phyloP scores from a whole-genome alignment of 2,888 invertebrate species.

The Clanis bilineata region DNA sequence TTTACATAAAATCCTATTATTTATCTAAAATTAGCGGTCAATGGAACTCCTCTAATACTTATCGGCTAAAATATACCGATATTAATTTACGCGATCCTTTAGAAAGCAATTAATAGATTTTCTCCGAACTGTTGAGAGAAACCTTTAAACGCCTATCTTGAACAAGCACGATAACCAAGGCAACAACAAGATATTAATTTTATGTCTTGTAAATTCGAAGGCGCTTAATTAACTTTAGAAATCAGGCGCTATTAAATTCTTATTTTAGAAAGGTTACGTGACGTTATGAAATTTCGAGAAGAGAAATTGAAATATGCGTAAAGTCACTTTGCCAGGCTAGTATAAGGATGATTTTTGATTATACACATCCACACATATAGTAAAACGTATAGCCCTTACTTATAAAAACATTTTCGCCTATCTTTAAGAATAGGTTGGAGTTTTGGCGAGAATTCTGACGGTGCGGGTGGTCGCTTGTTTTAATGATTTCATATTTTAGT shows the following conservation, averaged over 20 bases:
- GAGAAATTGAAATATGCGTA: no score
- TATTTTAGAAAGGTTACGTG: no score
- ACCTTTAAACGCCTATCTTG: neutral
- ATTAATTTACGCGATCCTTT: neutral
- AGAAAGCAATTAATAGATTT: neutral
- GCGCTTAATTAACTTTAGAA: neutral
- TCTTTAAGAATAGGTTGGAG: no score
- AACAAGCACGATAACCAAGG: neutral
- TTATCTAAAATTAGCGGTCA: neutral
- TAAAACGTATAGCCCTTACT: no score
- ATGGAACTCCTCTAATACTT: neutral
- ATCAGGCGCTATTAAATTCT: neutral
- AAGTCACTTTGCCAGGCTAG: no score
- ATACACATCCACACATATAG: no score
- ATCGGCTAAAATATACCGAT: neutral
- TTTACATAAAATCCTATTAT: neutral
- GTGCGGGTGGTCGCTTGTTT: no score
- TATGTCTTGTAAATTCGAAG: neutral
- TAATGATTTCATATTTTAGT: no score
- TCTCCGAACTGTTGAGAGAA: neutral
- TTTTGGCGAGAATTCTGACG: no score
- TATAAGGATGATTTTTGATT: no score
- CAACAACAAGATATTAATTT: neutral
- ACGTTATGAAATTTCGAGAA: no score
- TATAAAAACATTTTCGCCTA: no score